Evolutionary conservation across 1,140 invertebrate species (phyloP).

Genomic region (Drosophila sechellia): DNA sequence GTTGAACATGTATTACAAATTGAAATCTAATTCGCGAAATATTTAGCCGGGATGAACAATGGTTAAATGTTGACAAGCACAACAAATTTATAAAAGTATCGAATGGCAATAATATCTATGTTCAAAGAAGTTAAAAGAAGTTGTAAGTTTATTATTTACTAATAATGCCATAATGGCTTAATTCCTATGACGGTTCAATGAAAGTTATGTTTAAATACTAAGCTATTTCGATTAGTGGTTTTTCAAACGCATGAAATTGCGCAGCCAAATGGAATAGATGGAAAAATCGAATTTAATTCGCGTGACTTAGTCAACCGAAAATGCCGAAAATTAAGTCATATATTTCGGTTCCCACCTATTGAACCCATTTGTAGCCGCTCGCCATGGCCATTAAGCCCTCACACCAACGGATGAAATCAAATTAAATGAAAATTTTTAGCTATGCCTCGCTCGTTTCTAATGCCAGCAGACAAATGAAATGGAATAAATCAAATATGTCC

Average conservation of each 20-base stretch:
- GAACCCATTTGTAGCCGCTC: constrained; percentile 1
- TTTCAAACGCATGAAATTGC: neutral
- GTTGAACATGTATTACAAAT: constrained; percentile 25
- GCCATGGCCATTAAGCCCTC: constrained; percentile 23
- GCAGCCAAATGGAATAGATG: constrained; percentile 2
- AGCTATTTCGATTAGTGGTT: neutral
- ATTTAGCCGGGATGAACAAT: constrained; percentile 11
- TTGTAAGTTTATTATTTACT: neutral
- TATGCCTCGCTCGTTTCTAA: constrained; percentile 12
- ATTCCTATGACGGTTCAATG: neutral
- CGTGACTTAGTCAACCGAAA: neutral
- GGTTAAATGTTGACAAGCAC: neutral
- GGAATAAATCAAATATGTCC: constrained; percentile 54
- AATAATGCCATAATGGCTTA: neutral
- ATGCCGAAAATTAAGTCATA: constrained; percentile 9
- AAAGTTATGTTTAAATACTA: neutral
- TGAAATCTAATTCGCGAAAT: constrained; percentile 53
- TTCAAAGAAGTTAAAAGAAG: no score
- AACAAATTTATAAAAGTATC: no score
- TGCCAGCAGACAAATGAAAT: constrained; percentile 35
- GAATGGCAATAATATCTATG: no score
- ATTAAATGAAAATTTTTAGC: constrained; percentile 43
- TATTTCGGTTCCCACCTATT: constrained; percentile 2
- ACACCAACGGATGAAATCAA: constrained; percentile 18
- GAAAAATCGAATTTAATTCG: neutral